A percentile compares a stretch with the other conserved stretches of the same genome.
These are phyloP conservation scores for Drosophila subpulchrella DNA, from an alignment of 1,140 invertebrate species.

Conservation along the genomic window DNA sequence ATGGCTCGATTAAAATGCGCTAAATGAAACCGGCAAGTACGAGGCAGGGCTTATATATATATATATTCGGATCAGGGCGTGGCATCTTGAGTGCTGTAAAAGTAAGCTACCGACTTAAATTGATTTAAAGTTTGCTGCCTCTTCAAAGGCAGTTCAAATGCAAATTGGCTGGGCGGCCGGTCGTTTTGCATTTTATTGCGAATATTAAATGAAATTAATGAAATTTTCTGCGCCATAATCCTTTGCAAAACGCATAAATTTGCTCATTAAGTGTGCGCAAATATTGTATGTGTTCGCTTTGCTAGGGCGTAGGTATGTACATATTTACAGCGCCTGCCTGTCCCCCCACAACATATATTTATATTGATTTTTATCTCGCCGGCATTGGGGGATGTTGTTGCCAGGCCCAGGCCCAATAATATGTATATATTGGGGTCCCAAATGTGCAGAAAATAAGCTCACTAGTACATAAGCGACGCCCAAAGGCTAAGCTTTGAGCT, in stretches of 20 bases:
- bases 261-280: constrained; percentile 70
- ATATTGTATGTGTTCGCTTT: constrained; percentile 55
- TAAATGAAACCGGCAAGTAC: constrained; percentile 27
- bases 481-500: constrained; percentile 58
- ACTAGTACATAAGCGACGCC: constrained; percentile 60
- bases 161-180: constrained; percentile 54
- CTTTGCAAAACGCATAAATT: constrained; percentile 83
- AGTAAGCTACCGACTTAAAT: constrained; percentile 43
- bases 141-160: constrained; percentile 49
- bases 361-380: constrained; percentile 79
- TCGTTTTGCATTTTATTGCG: constrained; percentile 69
- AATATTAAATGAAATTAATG: constrained; percentile 83
- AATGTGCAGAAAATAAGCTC: constrained; percentile 57
- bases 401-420: constrained; percentile 42
- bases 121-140: constrained; percentile 63
- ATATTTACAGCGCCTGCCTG: constrained; percentile 30
- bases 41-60: neutral
- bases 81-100: constrained; percentile 41
- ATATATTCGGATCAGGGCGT: constrained; percentile 26
- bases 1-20: constrained; percentile 50
- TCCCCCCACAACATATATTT: constrained; percentile 39
- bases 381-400: constrained; percentile 72
- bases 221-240: constrained; percentile 82
- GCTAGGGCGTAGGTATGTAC: constrained; percentile 25
- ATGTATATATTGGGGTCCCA: constrained; percentile 14